Evolutionary conservation across 1,140 invertebrate genomes (phyloP).

Genomic region (Rhagoletis pomonella): DNA sequence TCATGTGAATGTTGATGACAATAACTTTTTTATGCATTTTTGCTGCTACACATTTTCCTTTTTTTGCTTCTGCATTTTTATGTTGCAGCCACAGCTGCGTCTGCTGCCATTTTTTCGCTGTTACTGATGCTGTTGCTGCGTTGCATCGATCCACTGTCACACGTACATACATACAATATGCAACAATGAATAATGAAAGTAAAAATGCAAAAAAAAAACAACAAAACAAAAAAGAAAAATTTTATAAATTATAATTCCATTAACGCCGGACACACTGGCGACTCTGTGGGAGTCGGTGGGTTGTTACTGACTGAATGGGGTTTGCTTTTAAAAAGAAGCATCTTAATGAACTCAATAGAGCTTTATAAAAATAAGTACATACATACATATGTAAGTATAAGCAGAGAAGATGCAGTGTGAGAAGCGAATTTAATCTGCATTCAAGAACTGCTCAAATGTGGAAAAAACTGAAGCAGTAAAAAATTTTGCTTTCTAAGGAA

Average conservation of each 20-base stretch:
- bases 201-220: slow-evolving; percentile 24
- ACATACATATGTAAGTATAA: no score
- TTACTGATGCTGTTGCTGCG: background rate
- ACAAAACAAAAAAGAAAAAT: background rate
- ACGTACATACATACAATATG: background rate
- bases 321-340: no score
- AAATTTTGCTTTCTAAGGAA: no score
- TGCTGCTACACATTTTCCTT: no score
- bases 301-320: no score
- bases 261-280: slow-evolving; percentile 27
- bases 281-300: background rate
- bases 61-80: background rate
- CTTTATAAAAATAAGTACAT: no score
- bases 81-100: slow-evolving; percentile 12
- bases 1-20: background rate
- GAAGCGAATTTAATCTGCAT: no score
- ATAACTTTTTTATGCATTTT: no score
- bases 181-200: slow-evolving; percentile 46
- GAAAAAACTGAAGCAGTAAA: no score
- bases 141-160: background rate
- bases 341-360: no score
- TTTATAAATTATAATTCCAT: slow-evolving; percentile 45
- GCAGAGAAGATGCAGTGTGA: no score
- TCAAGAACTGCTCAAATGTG: no score
- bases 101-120: background rate